A percentile compares a stretch with the other conserved stretches of the same genome.
Conservation (phyloP, 2,797 vertebrate species). For the Eulemur rubriventer region DNA sequence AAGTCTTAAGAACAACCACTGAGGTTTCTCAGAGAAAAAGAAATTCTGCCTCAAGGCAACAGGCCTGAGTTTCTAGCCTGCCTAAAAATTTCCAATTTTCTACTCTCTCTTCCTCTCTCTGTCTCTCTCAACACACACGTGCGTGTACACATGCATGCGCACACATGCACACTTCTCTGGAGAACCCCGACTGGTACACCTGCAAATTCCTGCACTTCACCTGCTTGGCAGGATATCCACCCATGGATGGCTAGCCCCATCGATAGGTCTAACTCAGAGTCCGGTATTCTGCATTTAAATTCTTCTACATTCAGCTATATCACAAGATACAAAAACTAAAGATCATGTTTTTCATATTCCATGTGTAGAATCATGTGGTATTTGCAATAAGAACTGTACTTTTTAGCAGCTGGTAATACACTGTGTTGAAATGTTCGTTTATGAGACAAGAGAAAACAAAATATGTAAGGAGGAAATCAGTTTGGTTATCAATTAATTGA, state of each 20-base stretch:
- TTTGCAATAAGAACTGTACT: background rate
- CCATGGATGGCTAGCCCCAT: background rate
- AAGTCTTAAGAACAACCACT: background rate
- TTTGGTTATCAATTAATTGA: background rate
- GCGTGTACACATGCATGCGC: no score
- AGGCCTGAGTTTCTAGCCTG: background rate
- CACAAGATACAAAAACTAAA: slow-evolving; percentile 42
- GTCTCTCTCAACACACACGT: background rate
- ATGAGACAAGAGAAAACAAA: slow-evolving; percentile 23
- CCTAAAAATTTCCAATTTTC: background rate
- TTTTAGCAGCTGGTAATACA: slow-evolving; percentile 29
- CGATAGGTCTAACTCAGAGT: background rate
- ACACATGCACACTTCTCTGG: background rate
- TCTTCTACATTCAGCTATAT: background rate
- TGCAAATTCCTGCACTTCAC: background rate
- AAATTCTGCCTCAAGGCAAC: background rate
- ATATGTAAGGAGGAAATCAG: slow-evolving; percentile 4
- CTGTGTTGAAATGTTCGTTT: slow-evolving; percentile 42
- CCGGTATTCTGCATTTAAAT: background rate
- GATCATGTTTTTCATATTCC: slow-evolving; percentile 12
- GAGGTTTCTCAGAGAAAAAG: background rate
- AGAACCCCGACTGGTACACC: background rate
- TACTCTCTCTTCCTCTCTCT: background rate
- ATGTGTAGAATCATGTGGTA: slow-evolving; percentile 20
- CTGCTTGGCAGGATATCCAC: background rate